Conservation (phyloP, 2,797 vertebrate species). For the Fringilla coelebs region DNA sequence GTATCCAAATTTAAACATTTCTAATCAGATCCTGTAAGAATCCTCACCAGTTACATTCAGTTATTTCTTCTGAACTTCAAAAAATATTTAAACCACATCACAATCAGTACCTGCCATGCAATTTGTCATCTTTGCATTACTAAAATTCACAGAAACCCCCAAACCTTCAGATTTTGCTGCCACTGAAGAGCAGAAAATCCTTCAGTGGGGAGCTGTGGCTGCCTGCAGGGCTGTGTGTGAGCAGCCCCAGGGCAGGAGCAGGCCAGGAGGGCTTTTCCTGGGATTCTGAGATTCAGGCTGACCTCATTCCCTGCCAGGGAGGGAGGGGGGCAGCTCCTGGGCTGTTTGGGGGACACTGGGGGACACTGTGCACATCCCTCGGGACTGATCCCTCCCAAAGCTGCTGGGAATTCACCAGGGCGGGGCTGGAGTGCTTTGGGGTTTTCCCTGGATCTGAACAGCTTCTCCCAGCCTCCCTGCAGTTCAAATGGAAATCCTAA, state of each 20-base stretch:
- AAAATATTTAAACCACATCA: background rate
- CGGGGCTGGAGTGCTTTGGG: background rate
- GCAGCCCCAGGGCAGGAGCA: background rate
- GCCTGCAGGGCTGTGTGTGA: background rate
- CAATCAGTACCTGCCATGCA: background rate
- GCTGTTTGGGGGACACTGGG: background rate
- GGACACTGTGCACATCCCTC: background rate
- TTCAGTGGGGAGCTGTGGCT: background rate
- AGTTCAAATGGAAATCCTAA: background rate
- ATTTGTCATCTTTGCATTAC: background rate
- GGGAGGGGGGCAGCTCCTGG: background rate
- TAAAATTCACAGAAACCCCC: background rate
- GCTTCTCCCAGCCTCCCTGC: background rate
- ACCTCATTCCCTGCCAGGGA: background rate
- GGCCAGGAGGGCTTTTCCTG: background rate
- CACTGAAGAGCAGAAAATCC: background rate
- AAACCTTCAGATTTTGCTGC: background rate
- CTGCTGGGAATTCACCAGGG: background rate
- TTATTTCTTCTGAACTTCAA: background rate
- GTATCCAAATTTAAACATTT: background rate
- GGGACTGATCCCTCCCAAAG: background rate
- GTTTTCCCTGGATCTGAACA: background rate
- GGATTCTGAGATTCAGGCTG: background rate
- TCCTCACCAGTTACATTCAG: background rate
- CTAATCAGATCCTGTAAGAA: background rate